Evolutionary conservation across 1,140 invertebrate genomes (phyloP).

Genomic region (Drosophila azteca): DNA sequence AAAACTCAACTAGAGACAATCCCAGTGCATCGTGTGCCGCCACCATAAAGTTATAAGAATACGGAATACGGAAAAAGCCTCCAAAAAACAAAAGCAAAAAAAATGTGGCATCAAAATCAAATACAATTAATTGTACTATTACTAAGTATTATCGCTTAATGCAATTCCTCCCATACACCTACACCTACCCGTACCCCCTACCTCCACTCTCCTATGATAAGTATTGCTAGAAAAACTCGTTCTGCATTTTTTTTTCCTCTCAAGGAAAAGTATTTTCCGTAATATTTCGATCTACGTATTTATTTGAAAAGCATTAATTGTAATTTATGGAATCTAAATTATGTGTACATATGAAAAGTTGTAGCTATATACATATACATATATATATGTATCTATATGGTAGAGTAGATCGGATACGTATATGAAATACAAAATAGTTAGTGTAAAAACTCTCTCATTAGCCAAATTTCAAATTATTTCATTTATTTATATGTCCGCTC

Average conservation of each 20-base stretch:
- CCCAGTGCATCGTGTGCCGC: constrained; percentile 68
- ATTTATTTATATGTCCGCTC: constrained; percentile 21
- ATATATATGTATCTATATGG: constrained; percentile 15
- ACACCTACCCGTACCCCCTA: neutral
- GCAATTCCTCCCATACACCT: neutral
- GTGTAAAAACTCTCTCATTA: constrained; percentile 70
- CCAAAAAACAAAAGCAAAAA: constrained; percentile 39
- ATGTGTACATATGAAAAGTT: constrained; percentile 49
- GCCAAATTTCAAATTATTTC: constrained; percentile 70
- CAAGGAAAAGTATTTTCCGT: constrained; percentile 56
- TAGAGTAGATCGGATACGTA: neutral
- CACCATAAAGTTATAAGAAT: constrained; percentile 39
- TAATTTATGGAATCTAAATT: constrained; percentile 50
- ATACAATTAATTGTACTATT: constrained; percentile 45
- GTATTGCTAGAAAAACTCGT: constrained; percentile 31
- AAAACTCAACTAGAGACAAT: constrained; percentile 70
- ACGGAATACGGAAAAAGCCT: constrained; percentile 13
- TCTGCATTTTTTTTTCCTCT: constrained; percentile 49
- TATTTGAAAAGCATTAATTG: constrained; percentile 1
- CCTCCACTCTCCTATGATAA: constrained; percentile 40
- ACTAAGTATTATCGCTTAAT: constrained; percentile 49
- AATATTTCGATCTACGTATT: constrained; percentile 67
- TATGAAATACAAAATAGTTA: constrained; percentile 42
- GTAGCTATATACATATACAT: neutral
- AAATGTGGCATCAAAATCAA: constrained; percentile 28